Conservation (phyloP, 2,888 invertebrate species). For the Thereva nobilitata region DNA sequence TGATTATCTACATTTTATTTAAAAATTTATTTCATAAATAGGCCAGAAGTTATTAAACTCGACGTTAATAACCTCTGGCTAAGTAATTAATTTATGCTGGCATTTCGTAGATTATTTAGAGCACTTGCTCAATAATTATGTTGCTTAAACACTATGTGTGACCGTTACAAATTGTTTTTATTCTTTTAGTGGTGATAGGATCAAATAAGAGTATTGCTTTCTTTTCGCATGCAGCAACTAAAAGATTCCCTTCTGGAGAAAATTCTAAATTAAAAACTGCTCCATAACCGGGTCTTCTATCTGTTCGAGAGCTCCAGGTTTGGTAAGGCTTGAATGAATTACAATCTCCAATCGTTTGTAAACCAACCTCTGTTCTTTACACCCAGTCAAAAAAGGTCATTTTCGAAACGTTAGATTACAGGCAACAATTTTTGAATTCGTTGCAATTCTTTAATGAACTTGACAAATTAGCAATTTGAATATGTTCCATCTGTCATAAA, state of each 20-base stretch:
- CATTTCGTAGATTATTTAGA: no score
- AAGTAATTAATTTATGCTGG: no score
- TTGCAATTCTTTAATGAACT: no score
- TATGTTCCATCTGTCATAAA: no score
- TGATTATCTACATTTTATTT: no score
- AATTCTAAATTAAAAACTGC: constrained; percentile 90
- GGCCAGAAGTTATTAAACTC: no score
- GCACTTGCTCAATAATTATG: no score
- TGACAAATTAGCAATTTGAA: no score
- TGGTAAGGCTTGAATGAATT: constrained; percentile 69
- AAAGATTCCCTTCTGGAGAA: constrained; percentile 80
- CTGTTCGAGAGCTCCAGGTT: constrained; percentile 63
- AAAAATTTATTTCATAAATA: no score
- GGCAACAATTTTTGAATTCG: no score
- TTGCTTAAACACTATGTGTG: no score
- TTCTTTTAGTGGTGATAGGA: constrained; percentile 75
- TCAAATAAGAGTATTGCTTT: constrained; percentile 86
- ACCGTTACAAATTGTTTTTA: constrained; percentile 76
- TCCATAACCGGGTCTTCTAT: constrained; percentile 59
- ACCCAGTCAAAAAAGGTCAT: constrained; percentile 59
- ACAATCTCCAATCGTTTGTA: constrained; percentile 66
- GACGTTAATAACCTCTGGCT: no score
- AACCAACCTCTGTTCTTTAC: constrained; percentile 67
- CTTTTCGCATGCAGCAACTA: constrained; percentile 91
- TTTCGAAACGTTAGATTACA: not conserved